Conservation (phyloP, 2,888 invertebrate genomes). For the Dimorphilus gyrociliatus region DNA sequence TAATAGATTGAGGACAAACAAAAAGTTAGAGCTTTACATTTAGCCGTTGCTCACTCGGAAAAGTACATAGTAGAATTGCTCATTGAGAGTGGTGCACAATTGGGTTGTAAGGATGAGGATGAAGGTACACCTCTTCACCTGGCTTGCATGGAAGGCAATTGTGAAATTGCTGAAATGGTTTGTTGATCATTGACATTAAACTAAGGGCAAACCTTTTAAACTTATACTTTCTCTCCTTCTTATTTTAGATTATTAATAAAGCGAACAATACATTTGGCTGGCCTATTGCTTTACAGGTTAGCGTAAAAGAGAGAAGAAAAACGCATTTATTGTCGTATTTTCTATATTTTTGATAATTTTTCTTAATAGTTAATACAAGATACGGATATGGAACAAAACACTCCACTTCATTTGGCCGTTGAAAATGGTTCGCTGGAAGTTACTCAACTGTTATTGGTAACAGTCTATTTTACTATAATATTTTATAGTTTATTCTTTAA, state of each 20-base stretch:
- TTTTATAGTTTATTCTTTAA: too few relatives aligned
- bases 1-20: slow-evolving; percentile 48
- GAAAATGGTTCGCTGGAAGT: slow-evolving; percentile 70
- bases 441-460: slow-evolving; percentile 35
- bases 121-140: slow-evolving; percentile 59
- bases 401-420: slow-evolving; percentile 69
- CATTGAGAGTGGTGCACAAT: slow-evolving; percentile 50
- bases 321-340: neutral
- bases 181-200: too few relatives aligned
- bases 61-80: slow-evolving; percentile 22
- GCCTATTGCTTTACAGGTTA: too few relatives aligned
- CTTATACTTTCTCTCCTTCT: too few relatives aligned
- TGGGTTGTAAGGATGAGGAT: slow-evolving; percentile 27
- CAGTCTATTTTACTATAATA: too few relatives aligned
- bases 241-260: too few relatives aligned
- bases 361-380: slow-evolving; percentile 49
- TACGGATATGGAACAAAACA: slow-evolving; percentile 63
- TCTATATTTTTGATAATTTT: slow-evolving; percentile 3
- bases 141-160: slow-evolving; percentile 53
- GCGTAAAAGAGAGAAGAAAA: too few relatives aligned
- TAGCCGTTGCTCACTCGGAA: slow-evolving; percentile 36
- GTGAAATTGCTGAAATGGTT: slow-evolving; percentile 43
- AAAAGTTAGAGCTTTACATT: slow-evolving; percentile 52
- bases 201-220: too few relatives aligned
- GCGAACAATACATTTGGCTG: too few relatives aligned